These are phyloP conservation scores for Phoxinus dragarum DNA, from an alignment of 2,797 vertebrate species.

Conservation along the genomic window DNA sequence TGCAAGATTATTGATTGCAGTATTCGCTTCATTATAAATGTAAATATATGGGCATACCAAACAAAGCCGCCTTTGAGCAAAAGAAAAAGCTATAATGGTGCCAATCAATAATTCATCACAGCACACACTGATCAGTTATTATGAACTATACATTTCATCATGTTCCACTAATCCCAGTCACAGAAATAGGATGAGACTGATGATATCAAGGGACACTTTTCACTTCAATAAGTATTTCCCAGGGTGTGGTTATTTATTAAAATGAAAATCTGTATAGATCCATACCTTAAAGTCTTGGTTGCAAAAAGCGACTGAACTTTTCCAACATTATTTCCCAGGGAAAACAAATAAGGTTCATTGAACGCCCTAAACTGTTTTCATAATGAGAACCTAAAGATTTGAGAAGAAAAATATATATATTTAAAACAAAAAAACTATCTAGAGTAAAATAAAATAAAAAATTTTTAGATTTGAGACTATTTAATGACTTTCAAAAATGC, in stretches of 20 bases:
- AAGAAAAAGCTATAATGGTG: slow-evolving; percentile 57
- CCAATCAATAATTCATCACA: slow-evolving; percentile 26
- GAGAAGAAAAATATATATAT: neutral
- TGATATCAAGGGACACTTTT: neutral
- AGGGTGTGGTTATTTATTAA: neutral
- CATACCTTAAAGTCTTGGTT: neutral
- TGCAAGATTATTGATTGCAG: slow-evolving; percentile 67
- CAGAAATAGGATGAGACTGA: neutral
- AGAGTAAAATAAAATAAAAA: no score
- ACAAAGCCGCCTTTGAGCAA: slow-evolving; percentile 43
- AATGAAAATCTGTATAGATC: neutral
- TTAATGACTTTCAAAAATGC: neutral
- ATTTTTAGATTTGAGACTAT: neutral
- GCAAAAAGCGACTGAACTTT: neutral
- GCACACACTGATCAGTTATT: slow-evolving; percentile 17
- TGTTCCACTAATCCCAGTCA: neutral
- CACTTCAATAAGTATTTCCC: neutral
- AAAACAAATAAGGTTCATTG: neutral
- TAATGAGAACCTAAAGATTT: neutral
- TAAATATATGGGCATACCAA: slow-evolving; percentile 67
- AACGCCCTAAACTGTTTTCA: neutral
- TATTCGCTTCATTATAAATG: slow-evolving; percentile 66
- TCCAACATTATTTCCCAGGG: neutral
- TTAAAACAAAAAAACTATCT: neutral
- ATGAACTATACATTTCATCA: slow-evolving; percentile 16